These are phyloP conservation scores for Apostichopus japonicus DNA, from an alignment of 35 echinoderm and acorn worm genomes.

Conservation along the genomic window DNA sequence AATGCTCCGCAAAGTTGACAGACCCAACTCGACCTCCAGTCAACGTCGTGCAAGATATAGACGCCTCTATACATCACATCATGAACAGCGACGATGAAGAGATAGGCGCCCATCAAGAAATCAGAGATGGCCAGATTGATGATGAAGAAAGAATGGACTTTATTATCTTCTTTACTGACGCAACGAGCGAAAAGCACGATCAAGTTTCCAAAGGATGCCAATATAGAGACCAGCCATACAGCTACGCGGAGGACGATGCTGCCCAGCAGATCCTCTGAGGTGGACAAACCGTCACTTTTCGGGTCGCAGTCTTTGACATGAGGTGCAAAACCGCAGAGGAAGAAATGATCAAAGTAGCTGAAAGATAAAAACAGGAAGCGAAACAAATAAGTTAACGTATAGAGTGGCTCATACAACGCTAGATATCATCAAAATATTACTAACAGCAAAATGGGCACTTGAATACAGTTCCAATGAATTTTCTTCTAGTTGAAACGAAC, in stretches of 20 bases:
- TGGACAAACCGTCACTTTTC: slow-evolving; percentile 80
- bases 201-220: slow-evolving; percentile 84
- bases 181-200: slow-evolving; percentile 82
- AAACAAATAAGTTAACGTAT: neutral
- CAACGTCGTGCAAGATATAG: slow-evolving; percentile 83
- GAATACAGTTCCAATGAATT: neutral
- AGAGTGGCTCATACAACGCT: too few relatives aligned
- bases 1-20: slow-evolving; percentile 86
- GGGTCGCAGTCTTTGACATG: slow-evolving; percentile 83
- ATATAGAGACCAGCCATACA: slow-evolving; percentile 87
- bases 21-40: slow-evolving; percentile 77
- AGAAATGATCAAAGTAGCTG: slow-evolving; percentile 95
- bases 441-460: neutral
- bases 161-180: slow-evolving; percentile 87
- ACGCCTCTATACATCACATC: slow-evolving; percentile 81
- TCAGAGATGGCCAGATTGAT: slow-evolving; percentile 93
- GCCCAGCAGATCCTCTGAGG: slow-evolving; percentile 73
- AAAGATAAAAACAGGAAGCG: slow-evolving; percentile 25
- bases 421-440: too few relatives aligned
- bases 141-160: slow-evolving; percentile 94
- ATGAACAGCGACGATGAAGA: slow-evolving; percentile 82
- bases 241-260: slow-evolving; percentile 76
- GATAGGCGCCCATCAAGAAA: slow-evolving; percentile 94
- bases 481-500: neutral
- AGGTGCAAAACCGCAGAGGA: slow-evolving; percentile 90